phyloP scores from a whole-genome alignment of 2,113 vertebrate genomes.

The Alaudala cheleensis region DNA sequence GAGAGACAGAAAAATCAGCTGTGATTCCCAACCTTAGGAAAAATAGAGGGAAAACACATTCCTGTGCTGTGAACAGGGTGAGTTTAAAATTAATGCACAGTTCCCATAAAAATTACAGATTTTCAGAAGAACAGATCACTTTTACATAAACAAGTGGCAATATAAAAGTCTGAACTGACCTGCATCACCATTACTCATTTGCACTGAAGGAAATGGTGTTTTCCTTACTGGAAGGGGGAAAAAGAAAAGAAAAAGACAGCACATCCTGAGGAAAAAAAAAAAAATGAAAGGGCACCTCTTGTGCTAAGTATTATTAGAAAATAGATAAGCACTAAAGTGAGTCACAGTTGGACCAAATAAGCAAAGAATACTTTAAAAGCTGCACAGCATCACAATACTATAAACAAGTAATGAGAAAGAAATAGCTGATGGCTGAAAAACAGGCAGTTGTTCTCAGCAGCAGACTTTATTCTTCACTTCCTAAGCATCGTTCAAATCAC shows the following conservation, averaged over 20 bases:
- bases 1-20: neutral
- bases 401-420: neutral
- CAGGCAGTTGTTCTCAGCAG: neutral
- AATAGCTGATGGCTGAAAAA: neutral
- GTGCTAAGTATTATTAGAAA: neutral
- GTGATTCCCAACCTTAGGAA: neutral
- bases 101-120: neutral
- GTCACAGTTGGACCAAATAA: neutral
- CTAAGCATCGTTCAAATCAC: neutral
- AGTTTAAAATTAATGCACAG: neutral
- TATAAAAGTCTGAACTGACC: neutral
- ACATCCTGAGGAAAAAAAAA: neutral
- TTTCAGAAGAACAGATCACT: neutral
- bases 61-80: neutral
- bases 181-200: slow-evolving; percentile 34
- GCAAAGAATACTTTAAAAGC: neutral
- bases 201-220: slow-evolving; percentile 2
- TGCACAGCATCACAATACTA: neutral
- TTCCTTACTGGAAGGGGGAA: neutral
- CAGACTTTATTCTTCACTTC: neutral
- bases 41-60: neutral
- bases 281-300: neutral
- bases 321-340: neutral
- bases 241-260: neutral
- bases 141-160: neutral